A percentile compares a stretch with the other conserved stretches of the same genome.
Conservation (phyloP, 2,113 vertebrate species). For the Eptesicus fuscus region DNA sequence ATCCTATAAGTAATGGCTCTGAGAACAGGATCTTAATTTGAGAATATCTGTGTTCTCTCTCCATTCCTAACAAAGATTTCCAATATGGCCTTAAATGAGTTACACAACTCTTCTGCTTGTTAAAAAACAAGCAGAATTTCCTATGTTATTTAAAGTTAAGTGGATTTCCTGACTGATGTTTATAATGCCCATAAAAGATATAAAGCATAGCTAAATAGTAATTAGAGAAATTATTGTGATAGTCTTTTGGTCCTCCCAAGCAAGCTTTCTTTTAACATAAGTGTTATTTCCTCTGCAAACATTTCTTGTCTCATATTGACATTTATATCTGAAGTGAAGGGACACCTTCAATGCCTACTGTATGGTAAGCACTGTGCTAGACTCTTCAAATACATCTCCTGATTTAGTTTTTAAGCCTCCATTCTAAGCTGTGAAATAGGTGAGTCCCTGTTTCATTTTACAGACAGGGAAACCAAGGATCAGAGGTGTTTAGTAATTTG, state of each 20-base stretch:
- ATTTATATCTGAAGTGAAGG: conserved; percentile 9
- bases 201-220: not conserved
- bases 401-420: conserved; percentile 10
- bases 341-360: not conserved
- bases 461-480: not conserved
- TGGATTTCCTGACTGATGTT: not conserved
- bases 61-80: conserved; percentile 30
- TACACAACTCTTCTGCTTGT: not conserved
- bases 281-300: not conserved
- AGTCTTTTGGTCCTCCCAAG: conserved; percentile 24
- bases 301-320: not conserved
- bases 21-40: not conserved
- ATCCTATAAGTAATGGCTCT: not conserved
- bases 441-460: not conserved
- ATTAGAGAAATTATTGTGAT: conserved; percentile 3
- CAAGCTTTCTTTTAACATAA: not conserved
- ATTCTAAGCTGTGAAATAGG: not conserved
- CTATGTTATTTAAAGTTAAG: not conserved
- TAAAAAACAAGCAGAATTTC: not conserved
- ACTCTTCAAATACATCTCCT: not conserved
- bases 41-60: not conserved
- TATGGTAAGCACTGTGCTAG: not conserved
- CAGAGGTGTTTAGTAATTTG: not conserved
- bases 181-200: not conserved
- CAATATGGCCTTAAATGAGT: not conserved